Evolutionary conservation across 2,888 invertebrate species (phyloP), one percentile per base, ranked within the genome.

Genomic region (Nemotelus pantherinus): DNA sequence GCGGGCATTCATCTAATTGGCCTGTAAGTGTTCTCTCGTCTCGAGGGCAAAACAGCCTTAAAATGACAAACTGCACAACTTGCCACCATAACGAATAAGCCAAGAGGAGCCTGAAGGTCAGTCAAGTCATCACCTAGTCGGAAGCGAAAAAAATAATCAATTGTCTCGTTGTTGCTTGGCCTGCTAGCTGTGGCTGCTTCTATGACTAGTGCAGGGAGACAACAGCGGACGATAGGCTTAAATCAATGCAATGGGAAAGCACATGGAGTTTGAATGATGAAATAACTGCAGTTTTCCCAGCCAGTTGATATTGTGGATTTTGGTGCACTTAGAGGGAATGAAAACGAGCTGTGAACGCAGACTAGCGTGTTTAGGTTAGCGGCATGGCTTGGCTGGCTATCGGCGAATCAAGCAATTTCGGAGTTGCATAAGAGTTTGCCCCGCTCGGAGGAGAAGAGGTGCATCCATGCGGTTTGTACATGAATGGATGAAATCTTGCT

Each of bases 1-100:
- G 55, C 55, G 53, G 70, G 55, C 10, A 43, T 43, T 70, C 67
- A 25, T 63, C 55, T 65, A 70, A 70, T 70, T 70, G 70, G 44
- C 41, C 53, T 7, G 43, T 43, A 70, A 70, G 55, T 55, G 50
- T 43, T 39, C 55, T 9, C 41, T 25, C 63, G 3, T 43, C 50
- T 5, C 50, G 25, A 2, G 67, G 39, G 44, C 5, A 68, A 68
- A 68, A 68, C 25, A 25, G 25, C 25, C 25, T 25, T 25, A 25
- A 25, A 48, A 25, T 68, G 67, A 68, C 25, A 68, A 68, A 68
- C 50, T 68, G 67, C 70, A 70, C 25, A 25, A 25, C 25, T 25
- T 25, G 25, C 25, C 25, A 25, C 25, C 25, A 25, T 25, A 25
- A 9, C 55, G 70, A 41, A 70, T 55, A 53, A 55, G 55, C 55